Percentiles rank a stretch among this genome's conserved stretches.
Evolutionary conservation across 1,140 invertebrate genomes (phyloP).

Genomic region (Portunus trituberculatus): DNA sequence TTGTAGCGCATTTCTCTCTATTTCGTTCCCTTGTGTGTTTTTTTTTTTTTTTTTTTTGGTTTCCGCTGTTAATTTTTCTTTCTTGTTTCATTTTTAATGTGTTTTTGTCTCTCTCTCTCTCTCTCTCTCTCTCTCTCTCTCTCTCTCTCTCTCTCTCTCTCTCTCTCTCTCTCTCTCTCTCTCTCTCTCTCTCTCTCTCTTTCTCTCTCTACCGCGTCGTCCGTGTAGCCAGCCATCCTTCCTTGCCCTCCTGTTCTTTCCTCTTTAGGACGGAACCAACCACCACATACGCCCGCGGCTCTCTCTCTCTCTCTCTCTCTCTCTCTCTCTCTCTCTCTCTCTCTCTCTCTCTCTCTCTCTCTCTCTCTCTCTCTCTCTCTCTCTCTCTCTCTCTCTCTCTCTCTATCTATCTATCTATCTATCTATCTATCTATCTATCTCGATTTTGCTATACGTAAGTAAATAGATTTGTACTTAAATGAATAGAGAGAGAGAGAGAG

Average conservation of each 20-base stretch:
- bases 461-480: not conserved
- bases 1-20: too few relatives aligned
- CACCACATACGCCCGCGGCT: not conserved
- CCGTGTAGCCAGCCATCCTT: too few relatives aligned
- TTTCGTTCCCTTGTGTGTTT: too few relatives aligned
- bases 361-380: conserved; percentile 42
- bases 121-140: conserved; percentile 15
- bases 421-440: too few relatives aligned
- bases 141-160: conserved; percentile 20
- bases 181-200: conserved; percentile 20
- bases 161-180: conserved; percentile 20
- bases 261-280: not conserved
- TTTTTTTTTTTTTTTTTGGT: too few relatives aligned
- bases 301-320: conserved; percentile 48
- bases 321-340: conserved; percentile 55
- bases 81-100: too few relatives aligned
- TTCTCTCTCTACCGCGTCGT: not conserved
- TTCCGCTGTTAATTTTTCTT: too few relatives aligned
- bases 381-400: not conserved
- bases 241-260: too few relatives aligned
- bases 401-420: too few relatives aligned
- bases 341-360: conserved; percentile 47
- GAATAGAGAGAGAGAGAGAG: not conserved
- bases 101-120: too few relatives aligned
- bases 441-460: not conserved